These are phyloP conservation scores for Hermodice carunculata DNA, from an alignment of 2,888 invertebrate species.

Conservation along the genomic window DNA sequence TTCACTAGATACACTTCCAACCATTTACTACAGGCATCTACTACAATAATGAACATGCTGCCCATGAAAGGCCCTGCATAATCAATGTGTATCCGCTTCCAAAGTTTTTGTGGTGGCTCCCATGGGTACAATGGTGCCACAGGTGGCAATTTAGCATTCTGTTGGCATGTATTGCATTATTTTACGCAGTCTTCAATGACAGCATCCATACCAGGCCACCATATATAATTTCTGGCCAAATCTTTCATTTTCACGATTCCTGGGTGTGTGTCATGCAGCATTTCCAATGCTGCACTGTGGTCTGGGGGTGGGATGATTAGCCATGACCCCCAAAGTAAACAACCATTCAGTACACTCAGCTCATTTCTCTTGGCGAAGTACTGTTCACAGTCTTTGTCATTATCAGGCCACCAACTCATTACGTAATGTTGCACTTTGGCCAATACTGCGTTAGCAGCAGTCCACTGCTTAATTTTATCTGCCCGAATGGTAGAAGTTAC, in stretches of 20 bases:
- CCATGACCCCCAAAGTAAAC: not conserved
- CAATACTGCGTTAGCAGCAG: not conserved
- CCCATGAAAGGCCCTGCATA: not conserved
- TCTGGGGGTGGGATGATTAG: not conserved
- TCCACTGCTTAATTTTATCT: not conserved
- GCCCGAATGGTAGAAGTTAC: not conserved
- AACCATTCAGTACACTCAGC: no score
- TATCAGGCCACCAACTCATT: not conserved
- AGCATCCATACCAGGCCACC: constrained; percentile 3
- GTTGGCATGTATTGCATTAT: no score
- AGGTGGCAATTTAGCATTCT: no score
- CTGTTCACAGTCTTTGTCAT: no score
- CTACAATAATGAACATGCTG: not conserved
- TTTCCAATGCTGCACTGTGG: not conserved
- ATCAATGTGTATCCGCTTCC: not conserved
- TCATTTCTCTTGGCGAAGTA: not conserved
- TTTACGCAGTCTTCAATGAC: no score
- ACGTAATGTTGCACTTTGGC: not conserved
- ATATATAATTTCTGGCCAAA: not conserved
- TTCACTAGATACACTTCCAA: not conserved
- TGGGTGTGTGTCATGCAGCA: not conserved
- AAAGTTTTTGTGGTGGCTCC: not conserved
- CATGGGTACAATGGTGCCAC: not conserved
- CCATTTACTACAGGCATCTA: not conserved
- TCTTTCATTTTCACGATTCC: not conserved